Evolutionary conservation across 2,113 vertebrate genomes (phyloP), one percentile per base, ranked within the genome.

Genomic region (Nannobrachium achirus): DNA sequence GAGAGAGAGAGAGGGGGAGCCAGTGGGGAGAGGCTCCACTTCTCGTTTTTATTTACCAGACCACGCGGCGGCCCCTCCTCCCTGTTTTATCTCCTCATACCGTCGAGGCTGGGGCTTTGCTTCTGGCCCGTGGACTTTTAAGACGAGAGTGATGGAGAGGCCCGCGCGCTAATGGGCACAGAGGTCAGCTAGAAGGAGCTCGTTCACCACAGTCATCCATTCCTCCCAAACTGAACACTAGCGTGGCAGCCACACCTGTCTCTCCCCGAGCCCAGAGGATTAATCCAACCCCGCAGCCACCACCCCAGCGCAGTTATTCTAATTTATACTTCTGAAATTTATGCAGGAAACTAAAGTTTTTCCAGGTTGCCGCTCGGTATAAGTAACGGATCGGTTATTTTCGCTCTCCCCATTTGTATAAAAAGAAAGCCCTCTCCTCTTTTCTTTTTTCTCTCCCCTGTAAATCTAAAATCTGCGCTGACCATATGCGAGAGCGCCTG

Each of bases 141-240:
- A 91, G 89, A 74, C 67, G 66, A 61, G 85, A 76, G 75, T 87
- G 80, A 89, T 86, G 84, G 76, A 90, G 80, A 74, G 81, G 71
- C 52, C 71, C 67, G 56, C 48, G 79, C 74, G 81, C 81, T 79
- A 87, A 89, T 81, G 77, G 79, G 76, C 81, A 53, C 82, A 81
- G 85, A 88, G 88, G 91, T 90, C 85, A 89, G 65, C 56, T n/a
- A n/a, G 65, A 76, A 85, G 68, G 73, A 88, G 79, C 76, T 80
- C n/a, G 25, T 88, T 56, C 42, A n/a, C 59, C 25, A 44, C 72
- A 59, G 63, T 42, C 7, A 16, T 71, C 84, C 83, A 80, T 83
- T 69, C 79, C 49, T 72, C 72, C 76, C 52, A 79, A 76, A 84
- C 84, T 76, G 77, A 80, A 40, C 66, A 61, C 57, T 40, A 10